phyloP scores from a whole-genome alignment of 2,113 vertebrate genomes.

The Seriola quinqueradiata region DNA sequence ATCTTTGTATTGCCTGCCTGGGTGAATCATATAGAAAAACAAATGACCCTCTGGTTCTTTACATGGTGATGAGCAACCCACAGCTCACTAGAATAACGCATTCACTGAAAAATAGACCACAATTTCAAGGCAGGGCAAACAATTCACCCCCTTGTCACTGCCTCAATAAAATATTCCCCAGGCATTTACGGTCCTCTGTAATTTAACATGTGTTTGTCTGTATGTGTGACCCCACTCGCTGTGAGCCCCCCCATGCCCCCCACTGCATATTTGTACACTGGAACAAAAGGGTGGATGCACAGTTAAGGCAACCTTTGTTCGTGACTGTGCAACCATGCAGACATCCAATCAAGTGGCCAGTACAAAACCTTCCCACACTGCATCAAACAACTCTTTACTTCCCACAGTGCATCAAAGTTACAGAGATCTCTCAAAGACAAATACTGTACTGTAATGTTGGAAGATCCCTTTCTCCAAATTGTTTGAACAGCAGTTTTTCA shows the following conservation, averaged over 20 bases:
- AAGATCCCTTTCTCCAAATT: slow-evolving; percentile 7
- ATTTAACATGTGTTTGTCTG: slow-evolving; percentile 67
- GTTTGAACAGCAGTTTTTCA: neutral
- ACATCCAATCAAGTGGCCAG: slow-evolving; percentile 76
- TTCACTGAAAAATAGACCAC: slow-evolving; percentile 70
- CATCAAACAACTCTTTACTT: slow-evolving; percentile 63
- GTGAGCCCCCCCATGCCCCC: slow-evolving; percentile 21
- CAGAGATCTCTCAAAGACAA: slow-evolving; percentile 31
- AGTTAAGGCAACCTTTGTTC: slow-evolving; percentile 85
- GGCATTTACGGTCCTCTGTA: slow-evolving; percentile 64
- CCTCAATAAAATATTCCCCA: slow-evolving; percentile 58
- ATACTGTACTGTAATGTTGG: neutral
- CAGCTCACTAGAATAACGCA: slow-evolving; percentile 61
- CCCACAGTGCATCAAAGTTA: slow-evolving; percentile 62
- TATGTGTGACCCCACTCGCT: slow-evolving; percentile 56
- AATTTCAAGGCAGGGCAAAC: slow-evolving; percentile 65
- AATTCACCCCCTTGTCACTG: slow-evolving; percentile 59
- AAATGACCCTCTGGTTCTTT: slow-evolving; percentile 54
- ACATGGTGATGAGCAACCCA: slow-evolving; percentile 66
- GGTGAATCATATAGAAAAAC: slow-evolving; percentile 61
- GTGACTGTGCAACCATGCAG: slow-evolving; percentile 83
- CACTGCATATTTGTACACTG: slow-evolving; percentile 72
- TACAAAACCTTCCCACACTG: slow-evolving; percentile 66
- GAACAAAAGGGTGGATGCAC: slow-evolving; percentile 81
- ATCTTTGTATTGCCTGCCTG: slow-evolving; percentile 48